These are phyloP conservation scores for Xiphorhynchus erythropygius DNA, from an alignment of 2,797 vertebrate genomes.

Conservation along the genomic window DNA sequence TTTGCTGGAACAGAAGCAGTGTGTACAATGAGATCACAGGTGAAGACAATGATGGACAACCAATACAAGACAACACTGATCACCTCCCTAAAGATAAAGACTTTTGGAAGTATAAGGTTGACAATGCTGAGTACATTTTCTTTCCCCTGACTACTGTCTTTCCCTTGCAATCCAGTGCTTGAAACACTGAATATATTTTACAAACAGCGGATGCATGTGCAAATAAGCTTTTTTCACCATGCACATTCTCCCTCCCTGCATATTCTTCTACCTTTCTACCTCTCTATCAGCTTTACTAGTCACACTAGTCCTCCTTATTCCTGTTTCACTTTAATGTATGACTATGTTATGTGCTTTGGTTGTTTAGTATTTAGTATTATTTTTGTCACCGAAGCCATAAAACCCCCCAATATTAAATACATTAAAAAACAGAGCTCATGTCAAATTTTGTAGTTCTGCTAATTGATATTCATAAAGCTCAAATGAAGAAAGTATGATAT, in stretches of 20 bases:
- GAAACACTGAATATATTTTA: background rate
- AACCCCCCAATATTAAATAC: background rate
- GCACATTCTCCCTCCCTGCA: background rate
- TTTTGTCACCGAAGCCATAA: background rate
- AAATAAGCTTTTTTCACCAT: background rate
- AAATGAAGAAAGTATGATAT: background rate
- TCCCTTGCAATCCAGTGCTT: background rate
- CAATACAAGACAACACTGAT: background rate
- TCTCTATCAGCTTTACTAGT: background rate
- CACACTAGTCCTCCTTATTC: background rate
- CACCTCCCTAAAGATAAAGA: background rate
- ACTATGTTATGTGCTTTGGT: background rate
- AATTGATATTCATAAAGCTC: background rate
- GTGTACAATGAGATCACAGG: background rate
- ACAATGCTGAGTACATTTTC: background rate
- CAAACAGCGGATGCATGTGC: background rate
- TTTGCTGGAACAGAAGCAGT: background rate
- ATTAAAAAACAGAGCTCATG: background rate
- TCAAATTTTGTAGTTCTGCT: background rate
- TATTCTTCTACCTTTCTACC: background rate
- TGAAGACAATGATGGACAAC: background rate
- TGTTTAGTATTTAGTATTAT: background rate
- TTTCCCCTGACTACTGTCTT: background rate
- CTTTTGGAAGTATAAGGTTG: background rate
- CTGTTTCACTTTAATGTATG: background rate